phyloP scores from a whole-genome alignment of 1,140 invertebrate genomes.

The Drosophila baimaii region DNA sequence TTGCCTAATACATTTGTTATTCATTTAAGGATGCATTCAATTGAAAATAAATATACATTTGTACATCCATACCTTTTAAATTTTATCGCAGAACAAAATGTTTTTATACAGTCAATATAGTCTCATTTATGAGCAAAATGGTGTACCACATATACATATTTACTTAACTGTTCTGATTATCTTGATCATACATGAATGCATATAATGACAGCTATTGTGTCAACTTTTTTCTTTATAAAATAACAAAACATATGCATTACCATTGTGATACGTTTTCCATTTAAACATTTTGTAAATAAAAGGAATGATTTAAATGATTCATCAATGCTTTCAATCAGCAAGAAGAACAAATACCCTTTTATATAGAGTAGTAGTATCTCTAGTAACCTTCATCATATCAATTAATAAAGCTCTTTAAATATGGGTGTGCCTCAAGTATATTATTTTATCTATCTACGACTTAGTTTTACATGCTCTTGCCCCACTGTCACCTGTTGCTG shows the following conservation, averaged over 20 bases:
- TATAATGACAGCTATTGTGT: background rate
- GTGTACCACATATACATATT: background rate
- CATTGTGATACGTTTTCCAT: background rate
- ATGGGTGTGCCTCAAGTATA: background rate
- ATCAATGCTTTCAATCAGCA: no score
- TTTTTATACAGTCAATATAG: background rate
- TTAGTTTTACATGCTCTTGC: background rate
- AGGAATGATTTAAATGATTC: background rate
- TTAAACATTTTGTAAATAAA: background rate
- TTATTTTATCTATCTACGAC: no score
- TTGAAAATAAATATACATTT: no score
- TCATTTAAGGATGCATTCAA: no score
- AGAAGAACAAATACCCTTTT: no score
- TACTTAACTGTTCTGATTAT: background rate
- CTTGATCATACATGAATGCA: background rate
- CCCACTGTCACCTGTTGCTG: conserved; percentile 50
- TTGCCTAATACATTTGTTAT: no score
- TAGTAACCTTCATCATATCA: no score
- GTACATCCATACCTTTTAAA: background rate
- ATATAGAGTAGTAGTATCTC: no score
- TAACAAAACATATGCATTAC: background rate
- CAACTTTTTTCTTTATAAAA: background rate
- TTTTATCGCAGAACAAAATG: background rate
- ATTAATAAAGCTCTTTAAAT: background rate
- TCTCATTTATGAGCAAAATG: background rate